phyloP scores from a whole-genome alignment of 2,797 vertebrate genomes.

The Sebastes taczanowskii region DNA sequence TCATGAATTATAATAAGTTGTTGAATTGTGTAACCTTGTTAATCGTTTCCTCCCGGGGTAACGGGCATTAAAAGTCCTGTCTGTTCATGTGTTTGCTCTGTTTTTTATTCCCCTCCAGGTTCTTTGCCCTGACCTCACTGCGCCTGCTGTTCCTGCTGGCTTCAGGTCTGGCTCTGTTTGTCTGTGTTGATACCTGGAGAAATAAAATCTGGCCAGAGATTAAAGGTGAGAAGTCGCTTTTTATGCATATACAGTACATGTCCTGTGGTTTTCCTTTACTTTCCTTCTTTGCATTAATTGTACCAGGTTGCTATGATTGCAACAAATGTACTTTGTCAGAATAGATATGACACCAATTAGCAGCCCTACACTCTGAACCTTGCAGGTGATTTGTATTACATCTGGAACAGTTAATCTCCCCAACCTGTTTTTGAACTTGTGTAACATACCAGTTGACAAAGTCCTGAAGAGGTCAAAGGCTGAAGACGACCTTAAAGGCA shows the following conservation, averaged over 20 bases:
- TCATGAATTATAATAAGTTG: background rate
- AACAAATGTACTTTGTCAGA: constrained; percentile 1
- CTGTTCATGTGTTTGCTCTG: constrained; percentile 22
- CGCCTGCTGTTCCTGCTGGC: constrained; percentile 91
- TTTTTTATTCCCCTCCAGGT: constrained; percentile 78
- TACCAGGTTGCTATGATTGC: background rate
- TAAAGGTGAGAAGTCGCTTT: constrained; percentile 79
- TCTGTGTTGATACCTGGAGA: constrained; percentile 93
- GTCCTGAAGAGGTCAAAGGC: background rate
- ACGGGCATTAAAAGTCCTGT: background rate
- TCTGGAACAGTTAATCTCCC: background rate
- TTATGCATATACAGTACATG: background rate
- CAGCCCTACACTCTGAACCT: background rate
- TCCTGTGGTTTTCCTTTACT: background rate
- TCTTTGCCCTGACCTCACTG: constrained; percentile 92
- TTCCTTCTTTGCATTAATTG: background rate
- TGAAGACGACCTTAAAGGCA: background rate
- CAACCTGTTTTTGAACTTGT: constrained; percentile 1
- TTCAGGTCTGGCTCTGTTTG: constrained; percentile 81
- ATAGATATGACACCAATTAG: background rate
- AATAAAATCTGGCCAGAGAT: constrained; percentile 94
- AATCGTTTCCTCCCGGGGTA: background rate
- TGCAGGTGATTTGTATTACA: background rate
- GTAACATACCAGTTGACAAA: background rate
- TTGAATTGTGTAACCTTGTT: background rate